phyloP scores from a whole-genome alignment of 2,888 invertebrate genomes.

The Limenitis camilla region DNA sequence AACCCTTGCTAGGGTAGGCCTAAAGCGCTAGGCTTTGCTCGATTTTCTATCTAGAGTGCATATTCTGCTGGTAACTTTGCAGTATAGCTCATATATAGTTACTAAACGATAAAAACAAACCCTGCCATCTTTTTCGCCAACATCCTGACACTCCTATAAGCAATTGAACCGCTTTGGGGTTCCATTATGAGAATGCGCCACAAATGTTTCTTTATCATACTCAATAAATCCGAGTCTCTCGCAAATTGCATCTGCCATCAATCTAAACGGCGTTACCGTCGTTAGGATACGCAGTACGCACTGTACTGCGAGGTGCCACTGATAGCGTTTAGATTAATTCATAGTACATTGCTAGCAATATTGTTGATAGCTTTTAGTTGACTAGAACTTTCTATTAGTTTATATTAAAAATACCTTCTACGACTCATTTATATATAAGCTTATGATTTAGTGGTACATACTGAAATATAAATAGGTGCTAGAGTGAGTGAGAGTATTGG shows the following conservation, averaged over 20 bases:
- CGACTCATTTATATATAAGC: too few species aligned
- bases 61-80: background rate
- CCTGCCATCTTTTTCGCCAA: conserved; percentile 6
- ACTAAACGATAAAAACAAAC: background rate
- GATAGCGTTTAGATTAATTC: conserved; percentile 22
- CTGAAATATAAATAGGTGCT: too few species aligned
- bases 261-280: conserved; percentile 66
- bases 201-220: conserved; percentile 58
- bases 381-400: too few species aligned
- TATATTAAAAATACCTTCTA: background rate
- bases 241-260: conserved; percentile 72
- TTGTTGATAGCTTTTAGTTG: too few species aligned
- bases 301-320: conserved; percentile 30
- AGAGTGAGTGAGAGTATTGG: too few species aligned
- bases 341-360: background rate
- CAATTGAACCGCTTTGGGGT: conserved; percentile 32
- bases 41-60: too few species aligned
- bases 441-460: too few species aligned
- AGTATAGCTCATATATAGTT: background rate
- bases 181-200: conserved; percentile 46
- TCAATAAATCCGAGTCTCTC: conserved; percentile 65
- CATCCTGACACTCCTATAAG: conserved; percentile 20
- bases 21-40: too few species aligned
- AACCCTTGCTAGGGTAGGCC: too few species aligned
- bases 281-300: conserved; percentile 40